phyloP scores from a whole-genome alignment of 1,140 invertebrate species.

The Drosophila miranda region DNA sequence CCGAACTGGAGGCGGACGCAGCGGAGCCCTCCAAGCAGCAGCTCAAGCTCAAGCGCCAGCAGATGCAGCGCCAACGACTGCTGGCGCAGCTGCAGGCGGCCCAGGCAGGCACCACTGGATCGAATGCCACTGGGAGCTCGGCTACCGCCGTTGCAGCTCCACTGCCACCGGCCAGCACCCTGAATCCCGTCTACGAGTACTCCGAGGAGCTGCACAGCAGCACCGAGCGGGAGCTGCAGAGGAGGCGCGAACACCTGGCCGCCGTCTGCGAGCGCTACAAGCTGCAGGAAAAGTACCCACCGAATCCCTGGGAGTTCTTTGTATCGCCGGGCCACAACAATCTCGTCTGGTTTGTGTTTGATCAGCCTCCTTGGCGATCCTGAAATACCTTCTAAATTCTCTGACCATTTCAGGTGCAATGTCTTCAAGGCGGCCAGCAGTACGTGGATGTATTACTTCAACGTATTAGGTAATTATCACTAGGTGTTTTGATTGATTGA shows the following conservation, averaged over 20 bases:
- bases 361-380: too few species aligned
- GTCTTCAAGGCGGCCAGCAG: slow-evolving; percentile 91
- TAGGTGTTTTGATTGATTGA: background rate
- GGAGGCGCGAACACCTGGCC: slow-evolving; percentile 57
- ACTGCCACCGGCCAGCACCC: slow-evolving; percentile 40
- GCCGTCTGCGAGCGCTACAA: slow-evolving; percentile 68
- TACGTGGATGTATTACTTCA: slow-evolving; percentile 92
- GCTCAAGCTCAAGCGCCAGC: slow-evolving; percentile 61
- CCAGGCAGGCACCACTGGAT: background rate
- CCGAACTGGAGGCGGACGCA: slow-evolving; percentile 41
- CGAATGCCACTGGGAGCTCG: slow-evolving; percentile 10
- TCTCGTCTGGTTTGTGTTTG: slow-evolving; percentile 84
- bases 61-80: slow-evolving; percentile 46
- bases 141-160: background rate
- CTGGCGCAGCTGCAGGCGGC: slow-evolving; percentile 42
- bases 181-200: slow-evolving; percentile 81
- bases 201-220: slow-evolving; percentile 79
- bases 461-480: slow-evolving; percentile 85
- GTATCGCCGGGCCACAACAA: slow-evolving; percentile 87
- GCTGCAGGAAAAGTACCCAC: slow-evolving; percentile 75
- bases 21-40: slow-evolving; percentile 57
- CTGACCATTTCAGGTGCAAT: slow-evolving; percentile 83
- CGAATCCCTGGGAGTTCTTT: slow-evolving; percentile 89
- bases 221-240: slow-evolving; percentile 65
- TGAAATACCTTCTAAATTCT: background rate